Percentiles rank a stretch among this genome's conserved stretches.
Conservation (phyloP, 2,797 vertebrate genomes). For the Parotocinclus haroldoi region DNA sequence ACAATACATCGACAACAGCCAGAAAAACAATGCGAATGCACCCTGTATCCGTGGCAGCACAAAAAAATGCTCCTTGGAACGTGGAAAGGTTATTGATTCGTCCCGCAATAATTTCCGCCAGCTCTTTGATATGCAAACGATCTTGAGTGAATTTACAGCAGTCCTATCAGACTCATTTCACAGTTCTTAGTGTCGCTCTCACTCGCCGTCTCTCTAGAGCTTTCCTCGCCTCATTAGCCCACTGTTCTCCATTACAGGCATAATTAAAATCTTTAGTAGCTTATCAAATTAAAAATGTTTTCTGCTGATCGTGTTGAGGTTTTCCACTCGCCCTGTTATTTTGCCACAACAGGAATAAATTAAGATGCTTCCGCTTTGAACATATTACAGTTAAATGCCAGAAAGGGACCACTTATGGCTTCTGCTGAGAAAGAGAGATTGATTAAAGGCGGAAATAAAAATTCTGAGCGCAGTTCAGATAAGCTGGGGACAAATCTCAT, state of each 20-base stretch:
- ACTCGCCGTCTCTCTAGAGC: constrained; percentile 85
- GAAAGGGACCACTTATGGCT: constrained; percentile 73
- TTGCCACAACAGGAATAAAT: constrained; percentile 99
- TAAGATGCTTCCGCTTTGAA: constrained; percentile 81
- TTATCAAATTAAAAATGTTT: constrained; percentile 99
- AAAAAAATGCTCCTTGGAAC: constrained; percentile 69
- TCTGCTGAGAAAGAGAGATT: constrained; percentile 61
- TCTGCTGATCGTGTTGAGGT: constrained; percentile 98
- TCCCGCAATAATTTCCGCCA: constrained; percentile 99
- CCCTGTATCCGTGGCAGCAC: constrained; percentile 9
- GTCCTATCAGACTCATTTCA: constrained; percentile 99
- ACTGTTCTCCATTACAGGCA: constrained; percentile 98
- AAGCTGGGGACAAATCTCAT: constrained; percentile 71
- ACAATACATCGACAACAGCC: neutral
- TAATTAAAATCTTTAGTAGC: constrained; percentile 99
- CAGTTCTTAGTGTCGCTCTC: constrained; percentile 89
- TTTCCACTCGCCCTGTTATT: constrained; percentile 95
- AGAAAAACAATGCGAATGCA: constrained; percentile 14
- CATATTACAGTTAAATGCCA: constrained; percentile 65
- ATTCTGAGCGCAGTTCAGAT: constrained; percentile 62
- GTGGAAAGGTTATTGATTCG: constrained; percentile 99
- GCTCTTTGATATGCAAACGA: constrained; percentile 99
- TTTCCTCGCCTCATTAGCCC: constrained; percentile 99
- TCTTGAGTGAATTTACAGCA: constrained; percentile 98
- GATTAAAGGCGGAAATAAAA: constrained; percentile 48